Evolutionary conservation across 64 coral and sea anemone species (phyloP).

Genomic region (Dendrophyllia cribrosa): DNA sequence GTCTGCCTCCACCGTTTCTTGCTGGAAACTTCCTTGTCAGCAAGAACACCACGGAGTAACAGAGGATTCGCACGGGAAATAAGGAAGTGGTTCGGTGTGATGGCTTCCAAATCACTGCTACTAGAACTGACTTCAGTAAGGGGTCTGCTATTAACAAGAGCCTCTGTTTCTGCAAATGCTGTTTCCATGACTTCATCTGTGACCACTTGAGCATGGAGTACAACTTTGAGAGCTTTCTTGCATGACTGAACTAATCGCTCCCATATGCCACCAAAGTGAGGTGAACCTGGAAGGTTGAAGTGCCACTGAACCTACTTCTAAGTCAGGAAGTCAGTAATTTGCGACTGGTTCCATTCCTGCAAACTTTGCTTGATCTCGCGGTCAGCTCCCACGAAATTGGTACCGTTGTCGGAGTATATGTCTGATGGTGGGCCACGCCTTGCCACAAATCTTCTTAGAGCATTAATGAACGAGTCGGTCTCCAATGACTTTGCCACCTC

Average conservation of each 20-base stretch:
- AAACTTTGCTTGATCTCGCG: constrained; percentile 17
- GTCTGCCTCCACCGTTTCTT: too few species aligned
- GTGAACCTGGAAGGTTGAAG: constrained; percentile 16
- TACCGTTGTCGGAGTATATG: constrained; percentile 11
- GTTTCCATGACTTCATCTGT: constrained; percentile 24
- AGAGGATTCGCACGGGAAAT: too few species aligned
- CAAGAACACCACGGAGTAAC: too few species aligned
- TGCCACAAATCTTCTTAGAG: too few species aligned
- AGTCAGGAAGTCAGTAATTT: constrained; percentile 1
- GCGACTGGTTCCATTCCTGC: not conserved
- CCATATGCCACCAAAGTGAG: constrained; percentile 48
- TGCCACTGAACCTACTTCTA: constrained; percentile 21
- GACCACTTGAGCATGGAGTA: constrained; percentile 17
- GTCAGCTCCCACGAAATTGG: constrained; percentile 50
- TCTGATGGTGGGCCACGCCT: too few species aligned
- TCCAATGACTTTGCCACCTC: too few species aligned
- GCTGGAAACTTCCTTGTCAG: too few species aligned
- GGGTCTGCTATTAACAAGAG: constrained; percentile 10
- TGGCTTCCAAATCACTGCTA: too few species aligned
- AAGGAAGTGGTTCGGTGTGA: too few species aligned
- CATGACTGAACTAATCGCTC: constrained; percentile 14
- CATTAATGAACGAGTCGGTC: too few species aligned
- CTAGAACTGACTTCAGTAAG: not conserved
- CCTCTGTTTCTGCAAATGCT: constrained; percentile 24
- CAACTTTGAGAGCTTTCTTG: constrained; percentile 8